phyloP scores from a whole-genome alignment of 2,797 vertebrate species.

The Urocyon cinereoargenteus region DNA sequence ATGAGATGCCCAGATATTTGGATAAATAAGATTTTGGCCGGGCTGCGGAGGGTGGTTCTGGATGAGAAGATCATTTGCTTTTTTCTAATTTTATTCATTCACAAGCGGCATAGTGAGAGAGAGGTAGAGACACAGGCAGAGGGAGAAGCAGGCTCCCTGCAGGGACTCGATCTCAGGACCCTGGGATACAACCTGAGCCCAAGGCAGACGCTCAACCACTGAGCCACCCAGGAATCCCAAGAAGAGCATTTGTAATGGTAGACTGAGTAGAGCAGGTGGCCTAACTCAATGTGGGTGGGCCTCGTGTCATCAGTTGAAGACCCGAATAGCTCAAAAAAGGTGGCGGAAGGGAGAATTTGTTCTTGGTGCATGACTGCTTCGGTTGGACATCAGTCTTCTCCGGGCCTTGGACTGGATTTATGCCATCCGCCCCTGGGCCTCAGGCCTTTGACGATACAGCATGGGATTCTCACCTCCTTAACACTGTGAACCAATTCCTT shows the following conservation, averaged over 20 bases:
- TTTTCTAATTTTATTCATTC: too few species aligned
- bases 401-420: neutral
- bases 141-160: too few species aligned
- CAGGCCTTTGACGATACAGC: neutral
- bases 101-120: too few species aligned
- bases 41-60: neutral
- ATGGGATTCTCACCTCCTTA: neutral
- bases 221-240: too few species aligned
- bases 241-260: neutral
- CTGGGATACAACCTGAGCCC: too few species aligned
- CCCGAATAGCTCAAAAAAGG: neutral
- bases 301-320: neutral
- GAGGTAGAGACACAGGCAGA: too few species aligned
- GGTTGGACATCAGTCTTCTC: neutral
- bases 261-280: neutral
- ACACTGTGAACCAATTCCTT: neutral
- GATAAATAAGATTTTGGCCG: neutral
- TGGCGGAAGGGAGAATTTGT: neutral
- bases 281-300: neutral
- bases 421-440: accelerated
- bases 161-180: too few species aligned
- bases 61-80: neutral
- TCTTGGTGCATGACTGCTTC: neutral
- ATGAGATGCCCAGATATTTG: neutral
- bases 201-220: too few species aligned